Conservation (phyloP, 2,113 vertebrate species). For the Gymnarchus niloticus region DNA sequence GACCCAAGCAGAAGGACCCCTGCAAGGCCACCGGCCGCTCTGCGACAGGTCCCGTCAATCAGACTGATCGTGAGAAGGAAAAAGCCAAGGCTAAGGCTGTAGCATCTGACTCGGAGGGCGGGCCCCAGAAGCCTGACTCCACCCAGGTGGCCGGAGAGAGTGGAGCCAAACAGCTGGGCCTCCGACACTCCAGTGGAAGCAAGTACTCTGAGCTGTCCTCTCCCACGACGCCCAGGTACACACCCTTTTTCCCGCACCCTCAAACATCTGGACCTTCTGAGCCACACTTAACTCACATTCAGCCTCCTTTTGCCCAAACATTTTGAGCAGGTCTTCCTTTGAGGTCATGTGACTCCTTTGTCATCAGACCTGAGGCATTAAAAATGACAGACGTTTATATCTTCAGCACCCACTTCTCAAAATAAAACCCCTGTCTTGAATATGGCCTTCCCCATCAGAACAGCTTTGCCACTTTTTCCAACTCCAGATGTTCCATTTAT, state of each 20-base stretch:
- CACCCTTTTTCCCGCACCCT: neutral
- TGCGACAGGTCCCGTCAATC: conserved; percentile 76
- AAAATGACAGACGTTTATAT: no score
- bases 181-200: conserved; percentile 64
- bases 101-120: conserved; percentile 72
- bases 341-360: no score
- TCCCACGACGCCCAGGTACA: conserved; percentile 83
- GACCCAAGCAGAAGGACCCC: conserved; percentile 75
- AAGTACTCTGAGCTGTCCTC: conserved; percentile 80
- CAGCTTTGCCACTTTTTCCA: neutral
- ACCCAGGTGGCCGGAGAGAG: conserved; percentile 61
- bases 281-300: neutral
- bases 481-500: neutral
- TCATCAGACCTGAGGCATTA: neutral
- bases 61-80: conserved; percentile 85
- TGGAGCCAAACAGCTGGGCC: conserved; percentile 69
- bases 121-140: conserved; percentile 52
- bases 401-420: neutral
- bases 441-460: neutral
- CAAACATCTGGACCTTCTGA: neutral
- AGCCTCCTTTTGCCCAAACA: neutral
- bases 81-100: conserved; percentile 91
- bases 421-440: neutral
- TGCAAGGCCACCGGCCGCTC: conserved; percentile 55
- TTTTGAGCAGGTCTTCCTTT: no score